Evolutionary conservation across 2,888 invertebrate genomes (phyloP), one percentile per base, ranked within the genome.

Genomic region (Unio delphinus): DNA sequence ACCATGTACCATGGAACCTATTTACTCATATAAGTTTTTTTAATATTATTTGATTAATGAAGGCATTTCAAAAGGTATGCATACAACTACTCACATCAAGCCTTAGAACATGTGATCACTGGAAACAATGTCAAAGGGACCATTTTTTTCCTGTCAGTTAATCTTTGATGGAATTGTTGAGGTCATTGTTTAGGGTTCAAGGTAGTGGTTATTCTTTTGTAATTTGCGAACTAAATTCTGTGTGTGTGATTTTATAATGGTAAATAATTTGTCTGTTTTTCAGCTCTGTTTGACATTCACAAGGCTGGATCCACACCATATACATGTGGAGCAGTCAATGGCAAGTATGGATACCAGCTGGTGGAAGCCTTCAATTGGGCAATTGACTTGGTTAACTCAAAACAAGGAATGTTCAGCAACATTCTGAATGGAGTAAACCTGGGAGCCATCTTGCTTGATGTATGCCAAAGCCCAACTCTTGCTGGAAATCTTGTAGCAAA

Each of bases 221-320:
- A 34, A 55, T 64, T 17, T 28, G 20, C 54, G 3, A n/a, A 45
- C 23, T 0, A 23, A 23, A 23, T 23, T 23, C 23, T 34, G 26
- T 3, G 17, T 18, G 11, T 65, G 55, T 54, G 0, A 20, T 8
- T 55, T 5, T 17, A 55, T 5, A 58, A 59, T 45, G 55, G 17
- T 8, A n/a, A 17, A 62, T 7, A 30, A 55, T 55, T 23, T 28
- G n/a, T 72, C 58, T 34, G 55, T 69, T 28, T 76, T 80, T 30
- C 75, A 89, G 88, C 86, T 34, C 68, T 89, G 65, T 88, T 89
- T 83, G 88, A 89, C 65, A 80, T 89, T 20, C 87, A 87, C 72
- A 80, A 81, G 60, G 73, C 73, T 67, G 88, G 89, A 4, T 61
- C 73, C 28, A 82, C 81, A 23, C 86, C 87, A 5, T 88, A 81